Percentiles rank a stretch among this genome's conserved stretches.
Evolutionary conservation across 2,888 invertebrate genomes (phyloP).

Genomic region (Cataglyphis albicans): DNA sequence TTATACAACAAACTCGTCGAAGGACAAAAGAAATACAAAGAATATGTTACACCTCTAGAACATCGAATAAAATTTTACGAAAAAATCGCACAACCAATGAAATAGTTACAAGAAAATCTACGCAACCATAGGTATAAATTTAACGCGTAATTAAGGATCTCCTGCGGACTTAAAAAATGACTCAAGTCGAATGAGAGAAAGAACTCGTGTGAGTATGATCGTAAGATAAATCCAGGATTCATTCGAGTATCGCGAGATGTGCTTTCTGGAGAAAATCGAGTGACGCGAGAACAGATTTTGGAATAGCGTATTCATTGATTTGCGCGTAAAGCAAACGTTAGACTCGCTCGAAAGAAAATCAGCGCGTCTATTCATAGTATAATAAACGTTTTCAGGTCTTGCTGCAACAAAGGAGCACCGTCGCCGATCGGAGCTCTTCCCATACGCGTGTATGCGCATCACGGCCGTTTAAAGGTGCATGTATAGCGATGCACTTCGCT

Average conservation of each 20-base stretch:
- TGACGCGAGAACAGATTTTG: background rate
- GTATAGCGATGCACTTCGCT: background rate
- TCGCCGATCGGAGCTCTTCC: conserved; percentile 62
- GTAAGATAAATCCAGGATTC: background rate
- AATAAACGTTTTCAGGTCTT: conserved; percentile 75
- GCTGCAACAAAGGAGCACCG: conserved; percentile 70
- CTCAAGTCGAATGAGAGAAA: too few species aligned
- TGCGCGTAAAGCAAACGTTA: conserved; percentile 16
- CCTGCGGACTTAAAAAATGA: too few species aligned
- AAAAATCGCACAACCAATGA: background rate
- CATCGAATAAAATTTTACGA: background rate
- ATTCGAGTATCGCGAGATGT: background rate
- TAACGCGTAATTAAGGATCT: too few species aligned
- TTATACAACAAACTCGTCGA: background rate
- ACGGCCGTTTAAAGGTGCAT: conserved; percentile 44
- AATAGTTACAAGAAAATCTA: too few species aligned
- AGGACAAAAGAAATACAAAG: background rate
- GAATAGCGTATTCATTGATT: conserved; percentile 25
- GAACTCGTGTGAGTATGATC: background rate
- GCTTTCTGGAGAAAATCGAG: background rate
- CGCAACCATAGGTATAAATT: too few species aligned
- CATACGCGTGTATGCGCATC: conserved; percentile 41
- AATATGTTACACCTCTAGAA: background rate
- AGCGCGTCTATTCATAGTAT: conserved; percentile 81
- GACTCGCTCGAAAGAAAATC: conserved; percentile 73